Base-by-base conservation (phyloP, 2,888 invertebrate species). In the Lymantria dispar region DNA sequence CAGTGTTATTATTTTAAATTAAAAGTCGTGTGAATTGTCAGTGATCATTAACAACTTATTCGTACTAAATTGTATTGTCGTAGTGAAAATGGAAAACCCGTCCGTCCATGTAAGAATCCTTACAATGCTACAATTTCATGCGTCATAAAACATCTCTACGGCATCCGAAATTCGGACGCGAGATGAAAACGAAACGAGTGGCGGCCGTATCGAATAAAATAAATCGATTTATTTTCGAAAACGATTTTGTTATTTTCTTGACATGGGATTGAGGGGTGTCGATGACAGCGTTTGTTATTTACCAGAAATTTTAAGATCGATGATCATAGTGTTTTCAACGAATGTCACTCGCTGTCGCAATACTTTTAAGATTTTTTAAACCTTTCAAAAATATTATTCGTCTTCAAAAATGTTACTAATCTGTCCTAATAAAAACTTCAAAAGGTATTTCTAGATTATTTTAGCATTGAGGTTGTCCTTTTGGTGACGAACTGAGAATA, bases 101-200 rank as follows among this genome's bases (percentile, higher is more conserved):
- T 70, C 70, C 72, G 71, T 68, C 73, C 74, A 73, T 79, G 72
- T 70, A 74, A 68, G 77, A 74, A 76, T 78, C 71, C 66, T 74
- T 74, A 86, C 82, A 87, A 86, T 82, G 74, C 77, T 75, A 72
- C 87, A 83, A 91, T 91, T 90, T 90, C 87, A 91, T 87, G 91
- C 82, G 78, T 80, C 89, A 91, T 91, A 90, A 90, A 87, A 85
- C 79, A 86, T 77, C 74, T 70, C 72, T 71, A 76, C 74, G 72
- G 75, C 71, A 77, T 83, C 77, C 76, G 70, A 80, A 80, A 79
- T 77, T 74, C 74, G 72, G 79, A 38, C 74, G 65, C 72, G 74
- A 81, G 78, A 78, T 75, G 74, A 74, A 79, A 81, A 78, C 77
- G 76, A 77, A 80, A 75, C 78, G 76, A 74, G 64, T 80, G 87